Conservation (phyloP, 1,140 invertebrate species). For the Ostrea edulis region DNA sequence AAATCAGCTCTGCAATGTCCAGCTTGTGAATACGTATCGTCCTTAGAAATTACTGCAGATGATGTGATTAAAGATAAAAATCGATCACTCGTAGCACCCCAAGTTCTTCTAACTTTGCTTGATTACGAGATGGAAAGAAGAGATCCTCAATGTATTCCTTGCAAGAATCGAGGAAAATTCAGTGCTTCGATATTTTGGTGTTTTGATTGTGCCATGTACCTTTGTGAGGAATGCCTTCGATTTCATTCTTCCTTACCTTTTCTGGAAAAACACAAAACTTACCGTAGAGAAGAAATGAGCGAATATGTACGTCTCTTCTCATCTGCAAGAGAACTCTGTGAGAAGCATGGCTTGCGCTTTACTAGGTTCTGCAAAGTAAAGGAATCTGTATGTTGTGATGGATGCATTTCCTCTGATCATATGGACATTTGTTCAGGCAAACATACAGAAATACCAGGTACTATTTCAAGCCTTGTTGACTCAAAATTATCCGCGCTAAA, state of each 20-base stretch:
- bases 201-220: background rate
- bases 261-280: background rate
- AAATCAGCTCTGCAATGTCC: background rate
- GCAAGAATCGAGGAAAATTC: background rate
- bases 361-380: background rate
- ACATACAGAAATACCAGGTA: background rate
- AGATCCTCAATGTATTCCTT: background rate
- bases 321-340: background rate
- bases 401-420: background rate
- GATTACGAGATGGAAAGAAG: background rate
- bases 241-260: background rate
- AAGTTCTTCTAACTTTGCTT: background rate
- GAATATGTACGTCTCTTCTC: background rate
- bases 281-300: background rate
- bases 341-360: background rate
- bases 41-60: background rate
- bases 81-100: background rate
- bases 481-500: background rate
- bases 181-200: background rate
- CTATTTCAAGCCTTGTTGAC: background rate
- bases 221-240: background rate
- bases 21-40: background rate
- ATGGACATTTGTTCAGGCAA: background rate
- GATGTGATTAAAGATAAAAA: background rate
- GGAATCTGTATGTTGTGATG: background rate